Evolutionary conservation across 2,797 vertebrate genomes (phyloP), one percentile per base, ranked within the genome.

Genomic region (Spatula clypeata): DNA sequence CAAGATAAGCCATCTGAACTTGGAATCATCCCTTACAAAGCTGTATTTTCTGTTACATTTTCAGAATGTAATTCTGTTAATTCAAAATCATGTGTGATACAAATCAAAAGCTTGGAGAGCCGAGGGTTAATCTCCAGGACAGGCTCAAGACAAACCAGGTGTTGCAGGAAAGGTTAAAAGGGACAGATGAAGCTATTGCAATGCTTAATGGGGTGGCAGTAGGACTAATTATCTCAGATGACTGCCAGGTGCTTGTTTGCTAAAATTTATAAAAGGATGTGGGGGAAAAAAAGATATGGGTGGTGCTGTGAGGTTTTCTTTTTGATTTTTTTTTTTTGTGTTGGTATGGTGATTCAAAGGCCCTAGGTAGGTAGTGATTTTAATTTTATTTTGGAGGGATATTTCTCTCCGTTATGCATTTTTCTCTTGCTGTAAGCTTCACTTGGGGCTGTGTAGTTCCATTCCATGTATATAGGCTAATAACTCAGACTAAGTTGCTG

Each of bases 361-460:
- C 58, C 8, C 11, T 44, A 1, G 8, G 5, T 31, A 65, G 29
- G 27, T 84, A 84, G 83, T 42, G 13, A 20, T 81, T 95, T 86
- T 42, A n/a, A 55, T 82, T 95, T 86, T 71, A 55, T 86, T 90
- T 19, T 44, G 42, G 42, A 24, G 2, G 6, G 10, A 9, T 26
- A 4, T 67, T 84, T 45, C 1, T 15, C 7, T 2, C 7, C 1
- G 1, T 49, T 64, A 23, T 17, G 17, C 8, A 4, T 26, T 65
- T 5, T 1, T n/a, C 4, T 82, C 7, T 69, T 69, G n/a, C 21
- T 73, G 20, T 27, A 65, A 82, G 21, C 21, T 84, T 75, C 5
- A 9, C 27, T 79, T 71, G 60, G 55, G 34, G 15, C 15, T 82
- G 85, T 67, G 11, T 71, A 71, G 29, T 2, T n/a, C 13, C 4